Evolutionary conservation across 2,797 vertebrate genomes (phyloP).

Genomic region (Xenopus petersii): DNA sequence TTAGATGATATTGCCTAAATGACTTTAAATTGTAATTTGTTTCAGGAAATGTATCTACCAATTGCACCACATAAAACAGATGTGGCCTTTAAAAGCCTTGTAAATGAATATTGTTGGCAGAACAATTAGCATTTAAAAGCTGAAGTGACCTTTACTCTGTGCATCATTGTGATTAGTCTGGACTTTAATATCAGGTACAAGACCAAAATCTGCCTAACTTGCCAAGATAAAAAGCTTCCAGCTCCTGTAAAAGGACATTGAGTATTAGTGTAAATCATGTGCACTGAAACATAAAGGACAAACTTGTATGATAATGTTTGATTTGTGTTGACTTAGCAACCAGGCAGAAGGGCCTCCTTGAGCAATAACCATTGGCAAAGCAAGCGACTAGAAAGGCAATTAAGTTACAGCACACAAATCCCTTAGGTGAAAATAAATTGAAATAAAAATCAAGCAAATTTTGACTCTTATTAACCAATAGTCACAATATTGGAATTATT

Average conservation of each 20-base stretch:
- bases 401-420: background rate
- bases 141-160: conserved; percentile 83
- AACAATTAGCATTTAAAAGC: conserved; percentile 89
- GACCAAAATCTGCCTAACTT: conserved; percentile 54
- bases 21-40: conserved; percentile 58
- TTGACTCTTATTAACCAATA: too few relatives aligned
- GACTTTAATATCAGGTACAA: conserved; percentile 68
- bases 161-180: conserved; percentile 77
- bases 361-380: conserved; percentile 51
- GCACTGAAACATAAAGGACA: conserved; percentile 83
- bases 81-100: conserved; percentile 76
- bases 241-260: conserved; percentile 64
- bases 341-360: conserved; percentile 56
- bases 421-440: too few relatives aligned
- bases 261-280: conserved; percentile 76
- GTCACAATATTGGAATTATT: too few relatives aligned
- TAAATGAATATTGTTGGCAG: conserved; percentile 83
- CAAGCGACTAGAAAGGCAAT: conserved; percentile 23
- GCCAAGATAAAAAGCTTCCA: conserved; percentile 64
- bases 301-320: conserved; percentile 61
- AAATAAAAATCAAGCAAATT: too few relatives aligned
- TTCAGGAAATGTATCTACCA: conserved; percentile 59
- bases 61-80: conserved; percentile 68
- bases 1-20: conserved; percentile 44
- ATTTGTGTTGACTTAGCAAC: conserved; percentile 66